These are phyloP conservation scores for Chirona hameri DNA, from an alignment of 2,888 invertebrate genomes.

Conservation along the genomic window DNA sequence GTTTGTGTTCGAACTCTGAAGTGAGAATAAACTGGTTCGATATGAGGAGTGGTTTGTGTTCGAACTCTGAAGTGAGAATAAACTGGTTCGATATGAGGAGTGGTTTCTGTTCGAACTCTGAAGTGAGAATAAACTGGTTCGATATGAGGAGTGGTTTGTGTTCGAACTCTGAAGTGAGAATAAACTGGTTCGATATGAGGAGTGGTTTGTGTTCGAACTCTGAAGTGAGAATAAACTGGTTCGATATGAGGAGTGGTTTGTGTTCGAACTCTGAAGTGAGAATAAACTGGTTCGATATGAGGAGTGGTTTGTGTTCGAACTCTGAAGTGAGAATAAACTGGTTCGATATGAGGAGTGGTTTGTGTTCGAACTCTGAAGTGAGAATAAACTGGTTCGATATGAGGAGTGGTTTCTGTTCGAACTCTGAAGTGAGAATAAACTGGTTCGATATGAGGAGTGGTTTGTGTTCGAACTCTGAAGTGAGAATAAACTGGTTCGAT, in stretches of 20 bases:
- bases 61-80: background rate
- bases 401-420: background rate
- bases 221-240: background rate
- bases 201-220: too few relatives aligned
- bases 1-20: too few relatives aligned
- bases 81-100: background rate
- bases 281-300: background rate
- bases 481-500: background rate
- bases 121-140: background rate
- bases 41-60: background rate
- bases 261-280: background rate
- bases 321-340: background rate
- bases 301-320: too few relatives aligned
- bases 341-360: background rate
- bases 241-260: background rate
- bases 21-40: background rate
- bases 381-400: background rate
- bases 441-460: background rate
- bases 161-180: background rate
- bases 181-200: background rate
- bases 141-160: background rate
- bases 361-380: background rate
- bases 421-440: background rate
- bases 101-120: background rate
- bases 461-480: background rate